Percentiles rank a stretch among this genome's conserved stretches.
phyloP scores from a whole-genome alignment of 2,113 vertebrate genomes.

The Ploceus nigricollis region DNA sequence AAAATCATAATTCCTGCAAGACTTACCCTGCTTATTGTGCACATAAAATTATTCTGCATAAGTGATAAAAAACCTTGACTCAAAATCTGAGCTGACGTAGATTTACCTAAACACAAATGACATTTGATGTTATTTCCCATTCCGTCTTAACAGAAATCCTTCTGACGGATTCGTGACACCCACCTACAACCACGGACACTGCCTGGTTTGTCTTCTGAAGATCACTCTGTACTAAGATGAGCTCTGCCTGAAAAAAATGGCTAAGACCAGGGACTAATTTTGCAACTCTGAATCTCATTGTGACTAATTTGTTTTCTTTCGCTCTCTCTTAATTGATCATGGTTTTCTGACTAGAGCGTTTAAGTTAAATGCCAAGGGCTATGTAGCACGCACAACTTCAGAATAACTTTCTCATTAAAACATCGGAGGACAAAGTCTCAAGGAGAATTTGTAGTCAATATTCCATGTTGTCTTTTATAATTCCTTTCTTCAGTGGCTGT shows the following conservation, averaged over 20 bases:
- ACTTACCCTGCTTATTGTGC: neutral
- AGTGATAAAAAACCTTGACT: neutral
- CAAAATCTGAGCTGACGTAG: neutral
- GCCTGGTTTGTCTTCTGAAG: neutral
- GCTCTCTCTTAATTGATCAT: neutral
- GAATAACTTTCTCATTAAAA: constrained; percentile 11
- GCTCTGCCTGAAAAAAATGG: neutral
- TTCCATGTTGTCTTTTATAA: neutral
- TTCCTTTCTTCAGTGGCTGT: neutral
- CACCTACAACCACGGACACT: neutral
- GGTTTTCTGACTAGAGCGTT: neutral
- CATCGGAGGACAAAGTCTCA: neutral
- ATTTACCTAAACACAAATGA: neutral
- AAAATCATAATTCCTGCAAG: neutral
- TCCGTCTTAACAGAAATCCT: neutral
- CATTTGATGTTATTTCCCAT: neutral
- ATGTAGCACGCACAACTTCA: neutral
- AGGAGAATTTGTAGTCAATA: constrained; percentile 25
- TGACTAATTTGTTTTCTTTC: neutral
- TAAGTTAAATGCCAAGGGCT: neutral
- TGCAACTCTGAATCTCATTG: neutral
- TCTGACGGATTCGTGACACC: neutral
- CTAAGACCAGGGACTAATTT: neutral
- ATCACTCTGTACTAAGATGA: neutral
- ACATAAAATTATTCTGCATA: neutral